These are phyloP conservation scores for Clarias laeviceps DNA, from an alignment of 2,797 vertebrate species.

Conservation along the genomic window DNA sequence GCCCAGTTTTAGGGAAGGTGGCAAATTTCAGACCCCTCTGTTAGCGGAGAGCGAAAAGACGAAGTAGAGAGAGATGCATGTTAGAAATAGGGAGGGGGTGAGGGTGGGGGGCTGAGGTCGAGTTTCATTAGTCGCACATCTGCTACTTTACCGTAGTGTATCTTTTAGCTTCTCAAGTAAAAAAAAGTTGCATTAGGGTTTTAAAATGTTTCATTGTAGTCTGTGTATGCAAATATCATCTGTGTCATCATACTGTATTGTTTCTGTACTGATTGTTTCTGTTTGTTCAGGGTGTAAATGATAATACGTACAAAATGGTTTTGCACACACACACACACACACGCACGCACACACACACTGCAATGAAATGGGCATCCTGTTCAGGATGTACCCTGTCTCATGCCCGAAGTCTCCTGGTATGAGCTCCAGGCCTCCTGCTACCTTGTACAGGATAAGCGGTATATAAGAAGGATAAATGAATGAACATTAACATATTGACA, in stretches of 20 bases:
- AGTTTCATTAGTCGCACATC: conserved; percentile 37
- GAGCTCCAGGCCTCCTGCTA: too few relatives aligned
- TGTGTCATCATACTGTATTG: neutral
- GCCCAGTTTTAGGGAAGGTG: conserved; percentile 56
- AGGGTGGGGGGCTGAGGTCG: neutral
- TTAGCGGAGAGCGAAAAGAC: conserved; percentile 25
- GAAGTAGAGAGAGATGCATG: conserved; percentile 6
- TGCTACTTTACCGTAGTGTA: conserved; percentile 38
- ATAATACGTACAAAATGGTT: neutral
- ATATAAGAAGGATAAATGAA: too few relatives aligned
- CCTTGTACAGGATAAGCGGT: too few relatives aligned
- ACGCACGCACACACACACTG: too few relatives aligned
- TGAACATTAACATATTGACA: too few relatives aligned
- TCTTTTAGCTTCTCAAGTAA: conserved; percentile 13
- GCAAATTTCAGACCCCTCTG: conserved; percentile 66
- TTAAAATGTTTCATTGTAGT: neutral
- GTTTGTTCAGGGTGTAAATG: neutral
- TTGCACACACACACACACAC: neutral
- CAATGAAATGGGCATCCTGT: too few relatives aligned
- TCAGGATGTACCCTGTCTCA: too few relatives aligned
- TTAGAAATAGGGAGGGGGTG: neutral
- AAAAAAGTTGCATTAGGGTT: too few relatives aligned
- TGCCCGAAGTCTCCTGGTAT: too few relatives aligned
- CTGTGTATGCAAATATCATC: neutral
- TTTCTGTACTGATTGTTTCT: neutral